Conservation (phyloP, 1,140 invertebrate genomes). For the Daktulosphaira vitifoliae region DNA sequence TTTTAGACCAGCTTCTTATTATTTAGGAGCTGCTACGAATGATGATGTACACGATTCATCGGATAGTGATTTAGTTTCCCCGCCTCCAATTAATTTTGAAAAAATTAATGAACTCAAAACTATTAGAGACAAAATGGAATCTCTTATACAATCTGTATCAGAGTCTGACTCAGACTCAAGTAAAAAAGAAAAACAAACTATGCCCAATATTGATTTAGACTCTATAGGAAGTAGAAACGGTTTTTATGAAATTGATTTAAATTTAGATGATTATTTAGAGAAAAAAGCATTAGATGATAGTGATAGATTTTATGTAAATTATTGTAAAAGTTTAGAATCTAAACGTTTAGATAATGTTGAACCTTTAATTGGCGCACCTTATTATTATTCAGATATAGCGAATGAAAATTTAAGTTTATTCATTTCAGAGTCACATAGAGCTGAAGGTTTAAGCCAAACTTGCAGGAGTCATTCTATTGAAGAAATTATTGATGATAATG, state of each 20-base stretch:
- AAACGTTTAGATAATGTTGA: conserved; percentile 42
- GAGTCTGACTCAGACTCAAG: conserved; percentile 40
- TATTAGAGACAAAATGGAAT: conserved; percentile 37
- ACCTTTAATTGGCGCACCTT: conserved; percentile 52
- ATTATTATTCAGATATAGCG: conserved; percentile 76
- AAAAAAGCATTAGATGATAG: conserved; percentile 28
- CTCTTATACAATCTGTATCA: conserved; percentile 32
- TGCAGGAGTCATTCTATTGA: conserved; percentile 52
- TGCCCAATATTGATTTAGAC: conserved; percentile 51
- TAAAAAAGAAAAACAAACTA: conserved; percentile 4
- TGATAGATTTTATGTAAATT: conserved; percentile 31
- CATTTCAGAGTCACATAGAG: conserved; percentile 36
- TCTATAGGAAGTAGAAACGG: conserved; percentile 40
- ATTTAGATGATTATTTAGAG: conserved; percentile 47
- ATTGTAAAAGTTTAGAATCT: conserved; percentile 37
- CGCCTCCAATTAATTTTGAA: conserved; percentile 57
- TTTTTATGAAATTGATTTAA: conserved; percentile 55
- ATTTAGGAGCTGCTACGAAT: conserved; percentile 53
- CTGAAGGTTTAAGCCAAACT: conserved; percentile 32
- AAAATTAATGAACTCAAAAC: conserved; percentile 35
- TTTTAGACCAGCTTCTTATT: conserved; percentile 77
- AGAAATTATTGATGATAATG: conserved; percentile 51
- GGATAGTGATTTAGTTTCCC: conserved; percentile 69
- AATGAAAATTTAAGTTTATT: conserved; percentile 40
- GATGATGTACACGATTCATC: conserved; percentile 65